Conservation (phyloP, 1,140 invertebrate species). For the Globodera ellingtonae region DNA sequence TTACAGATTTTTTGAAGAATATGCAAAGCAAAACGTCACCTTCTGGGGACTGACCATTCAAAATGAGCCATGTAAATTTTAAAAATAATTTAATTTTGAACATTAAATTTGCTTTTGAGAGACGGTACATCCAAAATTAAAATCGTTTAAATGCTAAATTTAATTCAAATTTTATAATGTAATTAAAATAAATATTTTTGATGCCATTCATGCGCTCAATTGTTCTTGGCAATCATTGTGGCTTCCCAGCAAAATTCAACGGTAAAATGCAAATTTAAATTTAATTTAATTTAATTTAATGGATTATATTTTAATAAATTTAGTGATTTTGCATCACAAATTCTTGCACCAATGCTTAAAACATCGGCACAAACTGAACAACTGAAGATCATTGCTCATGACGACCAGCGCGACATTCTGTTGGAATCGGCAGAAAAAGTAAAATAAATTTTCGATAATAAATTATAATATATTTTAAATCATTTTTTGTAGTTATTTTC, state of each 20-base stretch:
- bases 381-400: constrained; percentile 58
- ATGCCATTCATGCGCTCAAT: constrained; percentile 61
- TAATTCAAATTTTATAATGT: too few species aligned
- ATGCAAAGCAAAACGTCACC: constrained; percentile 68
- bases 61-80: constrained; percentile 69
- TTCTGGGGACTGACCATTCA: constrained; percentile 74
- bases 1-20: constrained; percentile 72
- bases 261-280: constrained; percentile 28
- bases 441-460: background rate
- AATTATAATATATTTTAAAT: background rate
- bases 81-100: background rate
- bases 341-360: constrained; percentile 45
- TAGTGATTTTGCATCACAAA: constrained; percentile 55
- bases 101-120: too few species aligned
- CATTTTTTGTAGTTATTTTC: constrained; percentile 67
- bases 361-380: constrained; percentile 31
- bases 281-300: too few species aligned
- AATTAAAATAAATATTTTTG: background rate
- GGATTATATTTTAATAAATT: background rate
- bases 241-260: constrained; percentile 72
- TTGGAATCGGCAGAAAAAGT: constrained; percentile 72
- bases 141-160: too few species aligned
- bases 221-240: constrained; percentile 76
- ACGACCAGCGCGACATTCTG: constrained; percentile 67
- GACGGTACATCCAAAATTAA: too few species aligned